Base-by-base conservation (phyloP, 2,797 vertebrate genomes). In the Novumbra hubbsi region DNA sequence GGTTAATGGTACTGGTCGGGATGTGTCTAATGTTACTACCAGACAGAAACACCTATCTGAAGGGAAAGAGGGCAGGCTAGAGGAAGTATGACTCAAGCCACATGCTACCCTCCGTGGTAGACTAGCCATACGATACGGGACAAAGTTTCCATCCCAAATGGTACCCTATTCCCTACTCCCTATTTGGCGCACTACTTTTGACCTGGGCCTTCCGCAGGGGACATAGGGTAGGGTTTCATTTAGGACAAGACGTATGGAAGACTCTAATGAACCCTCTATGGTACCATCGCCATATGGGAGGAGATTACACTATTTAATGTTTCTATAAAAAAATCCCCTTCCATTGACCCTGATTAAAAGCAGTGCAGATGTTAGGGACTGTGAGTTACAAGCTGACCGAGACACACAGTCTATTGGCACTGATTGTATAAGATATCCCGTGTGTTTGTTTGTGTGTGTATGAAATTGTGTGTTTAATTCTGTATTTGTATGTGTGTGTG, bases 21-120 rank as follows among this genome's bases (percentile, higher is more conserved):
- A 76, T 73, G 15, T 60, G 27, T 66, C 62, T 52, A 73, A 50
- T 27, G 41, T 75, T 75, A 78, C 63, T 71, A 50, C 68, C 49
- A 27, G 76, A 73, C 55, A 68, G 64, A 41, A 60, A 69, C 66
- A 32, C 67, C 64, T 71, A 71, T 52, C 74, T 79, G 75, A 73
- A 62, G 78, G 62, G 67, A 60, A 60, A 66, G 38, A 48, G 67
- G 71, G 60, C 6, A 34, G n/a, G 27, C n/a, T 19, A 30, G n/a
- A 45, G 45, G 41, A 28, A 50, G 5, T 65, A 64, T 16, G 15
- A 32, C 15, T 65, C 55, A n/a, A 65, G 16, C 63, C 27, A 30
- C 27, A 24, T 32, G 30, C 63, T 32, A 32, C 63, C 30, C 5
- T 30, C 30, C 7, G 55, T 60, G 21, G 9, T 11, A 11, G 55